Base-by-base conservation (phyloP, 1,140 invertebrate species). In the Maniola jurtina region DNA sequence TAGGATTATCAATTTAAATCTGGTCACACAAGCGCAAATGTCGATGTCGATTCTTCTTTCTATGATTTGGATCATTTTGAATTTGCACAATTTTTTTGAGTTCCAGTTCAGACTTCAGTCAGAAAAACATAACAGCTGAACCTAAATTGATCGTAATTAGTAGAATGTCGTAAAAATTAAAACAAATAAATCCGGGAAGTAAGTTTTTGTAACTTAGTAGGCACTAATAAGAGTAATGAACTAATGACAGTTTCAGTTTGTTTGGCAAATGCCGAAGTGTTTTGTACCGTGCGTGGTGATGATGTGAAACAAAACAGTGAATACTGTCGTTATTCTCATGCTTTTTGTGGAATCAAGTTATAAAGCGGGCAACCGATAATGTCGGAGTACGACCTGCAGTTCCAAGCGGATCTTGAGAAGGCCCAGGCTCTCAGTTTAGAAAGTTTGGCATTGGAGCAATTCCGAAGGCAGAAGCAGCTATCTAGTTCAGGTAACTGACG, bases 401-500 rank as follows among this genome's bases (percentile, higher is more conserved):
- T 95, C 83, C 92, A 96, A 91, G 95, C 96, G 72, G 96, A 97
- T 84, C 89, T 97, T 79, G 96, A 97, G 87, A 94, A 94, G 80
- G 96, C 96, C 6, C 95, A 95, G 84, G 96, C 96, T 60, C 88
- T 97, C 25, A 97, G 96, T 89, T 92, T 97, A 76, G 96, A 97
- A 90, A 96, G 94, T 80, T 91, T 96, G 65, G 96, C 95, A 7
- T 89, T 96, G 72, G 96, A 97, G 83, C 94, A 96, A 81, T 96
- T 96, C 86, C 92, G 93, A 78, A 92, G 94, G 52, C 92, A 94
- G 79, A 94, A 93, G 76, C 81, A 81, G 67, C 79, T 86, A 62
- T 81, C 81, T 68, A 81, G 71, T 73, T 66, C 83, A 86, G 86
- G 86, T 88, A 71, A 83, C 68, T 86, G 81, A 82, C 83, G 80